These are phyloP conservation scores for Acholoe squamosa DNA, from an alignment of 2,888 invertebrate genomes.

Conservation along the genomic window DNA sequence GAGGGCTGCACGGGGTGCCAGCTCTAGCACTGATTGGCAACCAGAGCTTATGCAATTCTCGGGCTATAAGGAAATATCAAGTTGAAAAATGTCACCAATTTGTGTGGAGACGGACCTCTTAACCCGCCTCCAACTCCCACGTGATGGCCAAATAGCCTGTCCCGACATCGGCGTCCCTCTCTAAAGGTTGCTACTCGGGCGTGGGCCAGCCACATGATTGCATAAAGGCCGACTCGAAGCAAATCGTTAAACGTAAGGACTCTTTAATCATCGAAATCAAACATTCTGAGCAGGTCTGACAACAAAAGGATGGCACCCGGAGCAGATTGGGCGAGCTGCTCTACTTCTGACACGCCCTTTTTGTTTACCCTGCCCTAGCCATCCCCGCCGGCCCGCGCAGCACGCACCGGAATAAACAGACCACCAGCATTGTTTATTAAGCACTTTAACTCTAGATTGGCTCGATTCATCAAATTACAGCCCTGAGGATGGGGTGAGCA, in stretches of 20 bases:
- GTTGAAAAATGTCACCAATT: conserved; percentile 27
- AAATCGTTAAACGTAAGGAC: background rate
- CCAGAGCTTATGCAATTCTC: background rate
- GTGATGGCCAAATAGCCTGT: background rate
- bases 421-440: conserved; percentile 9
- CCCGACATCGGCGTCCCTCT: background rate
- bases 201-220: background rate
- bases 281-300: background rate
- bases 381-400: background rate
- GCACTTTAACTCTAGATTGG: conserved; percentile 9
- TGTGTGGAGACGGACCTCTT: conserved; percentile 3
- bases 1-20: background rate
- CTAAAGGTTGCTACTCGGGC: background rate
- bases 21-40: background rate
- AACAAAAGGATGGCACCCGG: background rate
- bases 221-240: background rate
- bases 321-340: background rate
- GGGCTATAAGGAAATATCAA: conserved; percentile 3
- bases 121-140: background rate
- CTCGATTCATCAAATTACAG: conserved; percentile 25
- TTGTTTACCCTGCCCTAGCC: background rate
- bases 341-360: background rate
- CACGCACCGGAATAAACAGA: background rate
- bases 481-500: background rate
- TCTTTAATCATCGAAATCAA: background rate